These are phyloP conservation scores for Belonocnema kinseyi DNA, from an alignment of 1,140 invertebrate species.

Conservation along the genomic window DNA sequence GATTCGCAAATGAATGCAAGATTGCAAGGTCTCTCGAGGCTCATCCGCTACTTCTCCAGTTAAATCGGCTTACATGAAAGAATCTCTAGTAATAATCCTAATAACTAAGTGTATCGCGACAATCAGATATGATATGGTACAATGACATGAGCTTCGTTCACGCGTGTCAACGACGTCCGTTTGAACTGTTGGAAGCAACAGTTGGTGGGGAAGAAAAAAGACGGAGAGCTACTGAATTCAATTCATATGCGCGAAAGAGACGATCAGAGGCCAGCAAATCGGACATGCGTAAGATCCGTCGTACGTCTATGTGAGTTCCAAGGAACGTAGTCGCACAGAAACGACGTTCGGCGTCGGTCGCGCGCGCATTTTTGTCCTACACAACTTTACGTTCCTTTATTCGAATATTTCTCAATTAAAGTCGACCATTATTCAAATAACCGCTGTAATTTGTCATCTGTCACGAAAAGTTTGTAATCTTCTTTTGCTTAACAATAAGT, in stretches of 20 bases:
- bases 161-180: constrained; percentile 7
- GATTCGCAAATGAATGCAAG: no score
- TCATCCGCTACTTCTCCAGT: no score
- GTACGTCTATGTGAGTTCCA: constrained; percentile 47
- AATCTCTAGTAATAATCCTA: no score
- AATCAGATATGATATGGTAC: constrained; percentile 16
- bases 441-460: no score
- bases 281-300: constrained; percentile 63
- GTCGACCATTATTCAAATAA: neutral
- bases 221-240: constrained; percentile 24
- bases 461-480: no score
- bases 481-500: no score
- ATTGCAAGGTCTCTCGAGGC: no score
- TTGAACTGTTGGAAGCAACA: constrained; percentile 12
- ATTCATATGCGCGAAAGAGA: constrained; percentile 17
- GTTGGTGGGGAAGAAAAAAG: constrained; percentile 32
- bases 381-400: neutral
- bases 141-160: constrained; percentile 12
- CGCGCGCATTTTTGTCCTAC: neutral
- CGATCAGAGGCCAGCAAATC: constrained; percentile 42
- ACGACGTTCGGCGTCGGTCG: constrained; percentile 59
- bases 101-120: neutral
- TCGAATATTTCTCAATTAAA: neutral
- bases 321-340: constrained; percentile 59
- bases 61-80: no score